phyloP scores from a whole-genome alignment of 2,797 vertebrate species.

The Amblyopsis hoosieri region DNA sequence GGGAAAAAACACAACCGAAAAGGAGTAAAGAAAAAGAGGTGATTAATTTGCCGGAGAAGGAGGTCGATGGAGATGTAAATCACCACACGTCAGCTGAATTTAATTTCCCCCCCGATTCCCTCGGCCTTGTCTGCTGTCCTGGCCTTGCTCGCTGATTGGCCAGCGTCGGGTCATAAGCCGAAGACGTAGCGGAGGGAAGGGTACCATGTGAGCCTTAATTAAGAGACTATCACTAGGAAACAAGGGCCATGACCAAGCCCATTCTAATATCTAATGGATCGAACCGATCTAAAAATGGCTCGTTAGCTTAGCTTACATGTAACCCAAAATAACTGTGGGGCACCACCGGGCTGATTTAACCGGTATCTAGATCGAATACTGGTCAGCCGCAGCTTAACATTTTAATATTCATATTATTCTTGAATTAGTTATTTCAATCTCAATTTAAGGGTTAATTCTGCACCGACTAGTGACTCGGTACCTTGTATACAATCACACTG shows the following conservation, averaged over 20 bases:
- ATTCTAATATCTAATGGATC: no score
- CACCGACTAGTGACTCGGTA: no score
- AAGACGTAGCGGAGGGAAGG: conserved; percentile 60
- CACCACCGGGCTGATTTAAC: no score
- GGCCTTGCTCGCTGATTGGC: conserved; percentile 62
- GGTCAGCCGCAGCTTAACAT: no score
- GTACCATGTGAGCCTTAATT: conserved; percentile 55
- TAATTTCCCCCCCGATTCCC: conserved; percentile 63
- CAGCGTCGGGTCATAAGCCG: conserved; percentile 43
- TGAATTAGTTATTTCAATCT: no score
- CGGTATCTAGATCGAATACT: no score
- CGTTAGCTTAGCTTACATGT: conserved; percentile 8
- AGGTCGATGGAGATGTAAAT: conserved; percentile 73
- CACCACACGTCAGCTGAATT: conserved; percentile 66
- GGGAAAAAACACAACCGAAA: conserved; percentile 55
- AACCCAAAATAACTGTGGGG: background rate
- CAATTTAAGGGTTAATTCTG: no score
- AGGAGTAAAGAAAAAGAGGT: conserved; percentile 59
- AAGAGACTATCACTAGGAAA: conserved; percentile 17
- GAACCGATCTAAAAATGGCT: no score
- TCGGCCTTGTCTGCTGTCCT: conserved; percentile 58
- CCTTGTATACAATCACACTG: no score
- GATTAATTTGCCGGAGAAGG: conserved; percentile 71
- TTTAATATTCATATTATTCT: no score
- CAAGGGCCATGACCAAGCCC: background rate